Percentiles rank a stretch among this genome's conserved stretches.
Conservation (phyloP, 2,113 vertebrate genomes). For the Leuciscus idus region DNA sequence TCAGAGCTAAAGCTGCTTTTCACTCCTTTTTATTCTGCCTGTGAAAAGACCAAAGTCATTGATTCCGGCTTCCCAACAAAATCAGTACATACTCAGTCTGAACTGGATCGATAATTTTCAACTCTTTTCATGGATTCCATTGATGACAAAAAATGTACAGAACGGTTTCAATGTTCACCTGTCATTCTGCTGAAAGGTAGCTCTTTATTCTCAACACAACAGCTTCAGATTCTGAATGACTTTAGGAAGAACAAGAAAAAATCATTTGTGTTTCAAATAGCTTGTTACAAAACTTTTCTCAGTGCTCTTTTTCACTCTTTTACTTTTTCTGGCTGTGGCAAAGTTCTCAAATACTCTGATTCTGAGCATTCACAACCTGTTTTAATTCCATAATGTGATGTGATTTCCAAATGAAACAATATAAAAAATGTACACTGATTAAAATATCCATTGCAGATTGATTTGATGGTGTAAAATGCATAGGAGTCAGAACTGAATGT, state of each 20-base stretch:
- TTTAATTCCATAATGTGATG: background rate
- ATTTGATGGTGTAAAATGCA: background rate
- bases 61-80: conserved; percentile 56
- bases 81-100: conserved; percentile 40
- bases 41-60: conserved; percentile 55
- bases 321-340: background rate
- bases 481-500: too few relatives aligned
- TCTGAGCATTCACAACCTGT: background rate
- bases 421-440: background rate
- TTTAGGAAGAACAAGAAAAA: conserved; percentile 1
- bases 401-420: background rate
- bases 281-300: conserved; percentile 5
- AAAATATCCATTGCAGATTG: background rate
- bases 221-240: conserved; percentile 14
- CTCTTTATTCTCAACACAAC: conserved; percentile 27
- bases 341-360: background rate
- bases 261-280: background rate
- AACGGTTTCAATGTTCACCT: conserved; percentile 19
- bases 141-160: conserved; percentile 26
- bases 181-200: conserved; percentile 27
- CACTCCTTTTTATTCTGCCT: conserved; percentile 44
- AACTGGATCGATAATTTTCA: conserved; percentile 57
- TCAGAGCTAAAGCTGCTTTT: conserved; percentile 56
- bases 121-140: conserved; percentile 47
- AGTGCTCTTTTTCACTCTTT: background rate